Evolutionary conservation across 1,140 invertebrate species (phyloP).

Genomic region (Drosophila malerkotliana): DNA sequence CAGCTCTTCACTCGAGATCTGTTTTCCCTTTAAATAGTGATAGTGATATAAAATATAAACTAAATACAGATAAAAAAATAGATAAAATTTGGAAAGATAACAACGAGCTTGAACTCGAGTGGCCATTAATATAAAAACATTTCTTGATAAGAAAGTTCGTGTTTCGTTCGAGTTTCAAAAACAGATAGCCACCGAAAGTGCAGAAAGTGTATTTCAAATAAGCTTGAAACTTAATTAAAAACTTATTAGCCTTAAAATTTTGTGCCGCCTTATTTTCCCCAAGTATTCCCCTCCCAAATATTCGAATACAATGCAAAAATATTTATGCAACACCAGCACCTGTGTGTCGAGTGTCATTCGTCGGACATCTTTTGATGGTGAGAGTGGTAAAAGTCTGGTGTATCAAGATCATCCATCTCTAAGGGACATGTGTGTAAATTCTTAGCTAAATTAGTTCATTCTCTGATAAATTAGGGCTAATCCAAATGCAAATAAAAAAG

Average conservation of each 20-base stretch:
- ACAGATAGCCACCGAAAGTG: neutral
- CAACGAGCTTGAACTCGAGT: no score
- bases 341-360: constrained; percentile 40
- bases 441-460: neutral
- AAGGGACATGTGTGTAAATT: neutral
- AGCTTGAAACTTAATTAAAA: constrained; percentile 1
- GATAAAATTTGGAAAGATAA: neutral
- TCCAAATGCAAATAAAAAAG: no score
- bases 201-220: neutral
- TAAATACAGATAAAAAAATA: neutral
- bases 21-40: neutral
- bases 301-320: constrained; percentile 22
- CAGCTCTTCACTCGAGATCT: neutral
- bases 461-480: neutral
- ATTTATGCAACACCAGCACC: constrained; percentile 38
- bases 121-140: neutral
- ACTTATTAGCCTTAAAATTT: constrained; percentile 21
- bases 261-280: constrained; percentile 9
- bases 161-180: no score
- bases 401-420: constrained; percentile 26
- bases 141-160: neutral
- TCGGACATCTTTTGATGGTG: constrained; percentile 26
- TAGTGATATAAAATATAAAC: neutral
- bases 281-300: neutral
- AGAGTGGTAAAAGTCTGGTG: constrained; percentile 11